A percentile compares a stretch with the other conserved stretches of the same genome.
phyloP scores from a whole-genome alignment of 1,140 invertebrate genomes.

The Sitophilus oryzae region DNA sequence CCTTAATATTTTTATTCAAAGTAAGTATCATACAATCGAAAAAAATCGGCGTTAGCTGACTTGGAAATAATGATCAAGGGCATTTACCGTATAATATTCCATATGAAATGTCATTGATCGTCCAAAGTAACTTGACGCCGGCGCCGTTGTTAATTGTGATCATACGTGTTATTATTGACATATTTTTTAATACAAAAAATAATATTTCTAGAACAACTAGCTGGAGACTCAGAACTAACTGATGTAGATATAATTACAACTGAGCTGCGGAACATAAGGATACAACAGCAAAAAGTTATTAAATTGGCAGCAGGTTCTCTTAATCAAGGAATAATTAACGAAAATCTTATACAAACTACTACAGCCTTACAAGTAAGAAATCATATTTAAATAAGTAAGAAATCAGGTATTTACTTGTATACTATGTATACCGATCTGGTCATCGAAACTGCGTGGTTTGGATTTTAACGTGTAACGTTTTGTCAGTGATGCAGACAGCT shows the following conservation, averaged over 20 bases:
- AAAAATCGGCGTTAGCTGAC: no score
- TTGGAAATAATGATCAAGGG: no score
- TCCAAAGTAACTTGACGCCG: no score
- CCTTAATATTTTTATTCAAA: no score
- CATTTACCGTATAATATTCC: no score
- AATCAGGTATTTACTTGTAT: neutral
- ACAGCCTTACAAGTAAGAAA: constrained; percentile 38
- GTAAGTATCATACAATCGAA: no score
- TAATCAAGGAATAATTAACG: constrained; percentile 57
- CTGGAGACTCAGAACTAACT: constrained; percentile 60
- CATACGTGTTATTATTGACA: no score
- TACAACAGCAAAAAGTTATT: constrained; percentile 60
- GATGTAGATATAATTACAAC: constrained; percentile 64
- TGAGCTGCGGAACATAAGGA: constrained; percentile 60
- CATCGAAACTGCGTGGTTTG: no score
- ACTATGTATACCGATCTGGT: no score
- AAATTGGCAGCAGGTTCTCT: constrained; percentile 61
- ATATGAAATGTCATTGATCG: no score
- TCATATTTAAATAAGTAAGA: neutral
- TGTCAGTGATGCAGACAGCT: no score
- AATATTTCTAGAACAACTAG: constrained; percentile 55
- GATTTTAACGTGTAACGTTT: neutral
- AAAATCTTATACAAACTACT: constrained; percentile 62
- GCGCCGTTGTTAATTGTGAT: no score
- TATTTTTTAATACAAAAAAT: constrained; percentile 1